phyloP scores from a whole-genome alignment of 2,888 invertebrate genomes.

The Torymus auratus region DNA sequence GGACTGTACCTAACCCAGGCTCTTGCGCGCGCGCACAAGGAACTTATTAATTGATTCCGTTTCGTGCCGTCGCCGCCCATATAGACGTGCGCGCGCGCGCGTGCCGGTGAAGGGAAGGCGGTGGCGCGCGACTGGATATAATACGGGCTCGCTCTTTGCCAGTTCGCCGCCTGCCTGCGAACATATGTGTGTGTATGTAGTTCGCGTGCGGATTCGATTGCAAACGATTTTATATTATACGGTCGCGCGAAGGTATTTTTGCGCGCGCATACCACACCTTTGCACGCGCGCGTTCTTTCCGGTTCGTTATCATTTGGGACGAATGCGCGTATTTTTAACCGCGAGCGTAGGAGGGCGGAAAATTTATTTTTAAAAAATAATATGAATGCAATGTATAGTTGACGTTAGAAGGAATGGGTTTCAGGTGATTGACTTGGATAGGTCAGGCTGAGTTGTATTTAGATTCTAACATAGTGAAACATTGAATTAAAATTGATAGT shows the following conservation, averaged over 20 bases:
- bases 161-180: too few relatives aligned
- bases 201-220: slow-evolving; percentile 14
- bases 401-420: too few relatives aligned
- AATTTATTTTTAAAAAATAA: too few relatives aligned
- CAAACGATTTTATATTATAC: slow-evolving; percentile 17
- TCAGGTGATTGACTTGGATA: too few relatives aligned
- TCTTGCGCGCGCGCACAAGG: background rate
- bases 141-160: background rate
- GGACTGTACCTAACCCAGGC: too few relatives aligned
- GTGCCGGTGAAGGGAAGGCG: slow-evolving; percentile 32
- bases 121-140: slow-evolving; percentile 1
- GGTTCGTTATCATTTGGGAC: background rate
- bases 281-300: background rate
- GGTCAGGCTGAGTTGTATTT: too few relatives aligned
- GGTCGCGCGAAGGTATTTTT: background rate
- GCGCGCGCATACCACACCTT: background rate
- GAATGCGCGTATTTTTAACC: too few relatives aligned
- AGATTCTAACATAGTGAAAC: too few relatives aligned
- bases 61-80: slow-evolving; percentile 4
- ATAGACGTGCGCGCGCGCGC: background rate
- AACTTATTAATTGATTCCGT: slow-evolving; percentile 46
- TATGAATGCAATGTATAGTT: too few relatives aligned
- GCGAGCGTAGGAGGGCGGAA: too few relatives aligned
- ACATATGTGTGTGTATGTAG: too few relatives aligned
- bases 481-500: too few relatives aligned